Evolutionary conservation across 2,113 vertebrate species (phyloP).

Genomic region (Malurus cyaneus): DNA sequence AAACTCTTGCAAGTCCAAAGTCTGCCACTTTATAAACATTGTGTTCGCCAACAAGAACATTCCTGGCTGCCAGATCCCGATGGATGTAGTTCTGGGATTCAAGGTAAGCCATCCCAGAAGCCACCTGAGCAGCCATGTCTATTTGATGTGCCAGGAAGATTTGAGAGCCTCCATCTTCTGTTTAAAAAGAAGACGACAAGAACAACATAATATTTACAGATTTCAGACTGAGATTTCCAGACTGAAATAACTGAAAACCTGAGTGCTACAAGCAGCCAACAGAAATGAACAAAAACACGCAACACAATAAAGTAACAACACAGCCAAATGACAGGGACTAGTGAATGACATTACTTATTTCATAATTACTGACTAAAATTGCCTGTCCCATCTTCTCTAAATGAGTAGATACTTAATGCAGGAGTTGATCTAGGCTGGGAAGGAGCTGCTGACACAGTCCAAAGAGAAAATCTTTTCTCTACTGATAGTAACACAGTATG

Average conservation of each 20-base stretch:
- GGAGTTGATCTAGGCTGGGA: background rate
- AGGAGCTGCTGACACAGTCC: background rate
- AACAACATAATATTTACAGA: background rate
- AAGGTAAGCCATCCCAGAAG: conserved; percentile 93
- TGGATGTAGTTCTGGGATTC: conserved; percentile 96
- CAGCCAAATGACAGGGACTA: background rate
- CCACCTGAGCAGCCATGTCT: conserved; percentile 93
- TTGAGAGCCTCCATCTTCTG: conserved; percentile 74
- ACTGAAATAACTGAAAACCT: background rate
- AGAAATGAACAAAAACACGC: background rate
- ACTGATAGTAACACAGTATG: background rate
- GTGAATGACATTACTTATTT: background rate
- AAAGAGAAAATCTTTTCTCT: background rate
- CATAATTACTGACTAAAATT: background rate
- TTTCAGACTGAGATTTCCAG: background rate
- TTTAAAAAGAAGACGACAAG: background rate
- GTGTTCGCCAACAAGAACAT: conserved; percentile 94
- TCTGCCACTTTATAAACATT: conserved; percentile 95
- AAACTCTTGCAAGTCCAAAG: conserved; percentile 94
- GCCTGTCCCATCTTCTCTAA: background rate
- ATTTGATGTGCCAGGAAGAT: conserved; percentile 79
- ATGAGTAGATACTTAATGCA: background rate
- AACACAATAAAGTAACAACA: background rate
- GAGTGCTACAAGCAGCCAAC: background rate
- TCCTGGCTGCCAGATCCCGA: conserved; percentile 93